A percentile compares a stretch with the other conserved stretches of the same genome.
phyloP scores from a whole-genome alignment of 1,140 invertebrate genomes.

The Asobara japonica region DNA sequence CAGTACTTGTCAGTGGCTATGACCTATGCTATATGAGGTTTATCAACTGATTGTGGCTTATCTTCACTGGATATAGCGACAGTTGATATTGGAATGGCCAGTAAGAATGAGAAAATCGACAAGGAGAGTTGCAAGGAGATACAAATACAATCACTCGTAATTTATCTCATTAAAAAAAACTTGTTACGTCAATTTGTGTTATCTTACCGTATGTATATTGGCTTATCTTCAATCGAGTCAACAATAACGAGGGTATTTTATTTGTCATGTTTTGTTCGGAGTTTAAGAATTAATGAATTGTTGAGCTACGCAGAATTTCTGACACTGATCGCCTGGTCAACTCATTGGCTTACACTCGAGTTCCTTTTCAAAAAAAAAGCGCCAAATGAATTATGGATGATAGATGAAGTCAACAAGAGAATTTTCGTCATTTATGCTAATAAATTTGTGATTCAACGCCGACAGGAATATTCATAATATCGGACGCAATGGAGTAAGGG shows the following conservation, averaged over 20 bases:
- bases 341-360: too few species aligned
- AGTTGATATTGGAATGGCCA: not conserved
- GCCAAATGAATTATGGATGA: too few species aligned
- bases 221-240: conserved; percentile 1
- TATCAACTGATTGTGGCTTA: not conserved
- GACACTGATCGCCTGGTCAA: too few species aligned
- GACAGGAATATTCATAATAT: not conserved
- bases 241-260: not conserved
- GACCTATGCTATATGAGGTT: conserved; percentile 1
- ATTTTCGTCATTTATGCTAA: not conserved
- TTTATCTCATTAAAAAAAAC: conserved; percentile 8
- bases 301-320: not conserved
- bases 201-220: not conserved
- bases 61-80: not conserved
- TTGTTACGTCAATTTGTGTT: conserved; percentile 3
- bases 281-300: not conserved
- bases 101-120: too few species aligned
- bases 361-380: too few species aligned
- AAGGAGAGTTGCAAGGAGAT: too few species aligned
- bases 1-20: not conserved
- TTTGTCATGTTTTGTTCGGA: not conserved
- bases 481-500: not conserved
- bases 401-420: not conserved
- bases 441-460: not conserved
- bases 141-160: not conserved